Evolutionary conservation across 2,113 vertebrate species (phyloP).

Genomic region (Phalacrocorax pelagicus): DNA sequence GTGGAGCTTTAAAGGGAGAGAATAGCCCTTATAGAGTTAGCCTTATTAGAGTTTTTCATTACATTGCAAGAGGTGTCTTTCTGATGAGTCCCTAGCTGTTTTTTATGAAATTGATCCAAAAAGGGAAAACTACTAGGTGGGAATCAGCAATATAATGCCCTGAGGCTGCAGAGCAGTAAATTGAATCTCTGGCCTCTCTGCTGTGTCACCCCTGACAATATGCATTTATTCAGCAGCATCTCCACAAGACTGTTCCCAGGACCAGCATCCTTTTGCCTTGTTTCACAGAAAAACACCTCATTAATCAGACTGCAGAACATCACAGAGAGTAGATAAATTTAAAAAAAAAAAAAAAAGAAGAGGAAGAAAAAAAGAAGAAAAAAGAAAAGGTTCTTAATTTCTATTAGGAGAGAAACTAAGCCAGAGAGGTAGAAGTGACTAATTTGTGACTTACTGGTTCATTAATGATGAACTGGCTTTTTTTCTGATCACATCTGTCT

Average conservation of each 20-base stretch:
- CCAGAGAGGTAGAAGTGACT: slow-evolving; percentile 44
- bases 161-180: background rate
- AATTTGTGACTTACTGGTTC: background rate
- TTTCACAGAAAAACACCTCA: background rate
- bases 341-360: background rate
- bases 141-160: background rate
- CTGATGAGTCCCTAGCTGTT: background rate
- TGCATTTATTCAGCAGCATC: slow-evolving; percentile 1
- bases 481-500: slow-evolving; percentile 21
- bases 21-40: background rate
- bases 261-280: background rate
- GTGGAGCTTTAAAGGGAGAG: background rate
- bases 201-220: background rate
- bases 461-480: slow-evolving; percentile 22
- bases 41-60: background rate
- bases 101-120: background rate
- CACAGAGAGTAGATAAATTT: background rate
- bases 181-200: background rate
- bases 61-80: background rate
- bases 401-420: background rate
- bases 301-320: slow-evolving; percentile 18
- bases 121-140: background rate
- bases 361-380: too few species aligned
- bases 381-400: background rate
- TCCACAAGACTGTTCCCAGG: background rate